Evolutionary conservation across 2,888 invertebrate species (phyloP).

Genomic region (Meteorus cinctellus): DNA sequence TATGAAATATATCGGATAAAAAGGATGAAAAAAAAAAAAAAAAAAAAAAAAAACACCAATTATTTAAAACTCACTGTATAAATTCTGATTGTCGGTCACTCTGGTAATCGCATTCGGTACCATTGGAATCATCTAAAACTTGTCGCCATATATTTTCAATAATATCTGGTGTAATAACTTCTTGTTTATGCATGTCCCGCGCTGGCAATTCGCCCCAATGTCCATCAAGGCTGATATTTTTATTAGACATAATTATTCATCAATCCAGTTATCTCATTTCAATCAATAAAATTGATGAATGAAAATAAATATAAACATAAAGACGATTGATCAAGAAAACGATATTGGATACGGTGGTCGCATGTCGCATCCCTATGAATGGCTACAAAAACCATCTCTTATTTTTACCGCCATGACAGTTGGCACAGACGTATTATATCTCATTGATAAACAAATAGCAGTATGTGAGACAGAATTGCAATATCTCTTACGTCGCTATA

Average conservation of each 20-base stretch:
- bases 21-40: no score
- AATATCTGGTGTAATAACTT: constrained; percentile 70
- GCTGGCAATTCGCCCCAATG: constrained; percentile 70
- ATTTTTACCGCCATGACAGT: constrained; percentile 3
- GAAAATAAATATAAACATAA: background rate
- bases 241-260: constrained; percentile 65
- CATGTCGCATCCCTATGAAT: background rate
- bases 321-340: background rate
- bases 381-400: background rate
- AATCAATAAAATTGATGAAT: background rate
- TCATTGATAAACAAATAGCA: background rate
- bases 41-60: constrained; percentile 26
- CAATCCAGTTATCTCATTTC: background rate
- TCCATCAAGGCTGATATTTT: constrained; percentile 53
- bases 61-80: constrained; percentile 61
- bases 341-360: background rate
- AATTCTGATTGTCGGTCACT: constrained; percentile 65
- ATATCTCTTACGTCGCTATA: background rate
- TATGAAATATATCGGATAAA: no score
- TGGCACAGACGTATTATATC: background rate
- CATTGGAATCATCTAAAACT: constrained; percentile 68
- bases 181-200: constrained; percentile 69
- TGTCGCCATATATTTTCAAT: constrained; percentile 72
- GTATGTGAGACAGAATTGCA: background rate
- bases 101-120: constrained; percentile 66